Evolutionary conservation across 2,113 vertebrate species (phyloP), one percentile per base, ranked within the genome.

Genomic region (Noturus placidus): DNA sequence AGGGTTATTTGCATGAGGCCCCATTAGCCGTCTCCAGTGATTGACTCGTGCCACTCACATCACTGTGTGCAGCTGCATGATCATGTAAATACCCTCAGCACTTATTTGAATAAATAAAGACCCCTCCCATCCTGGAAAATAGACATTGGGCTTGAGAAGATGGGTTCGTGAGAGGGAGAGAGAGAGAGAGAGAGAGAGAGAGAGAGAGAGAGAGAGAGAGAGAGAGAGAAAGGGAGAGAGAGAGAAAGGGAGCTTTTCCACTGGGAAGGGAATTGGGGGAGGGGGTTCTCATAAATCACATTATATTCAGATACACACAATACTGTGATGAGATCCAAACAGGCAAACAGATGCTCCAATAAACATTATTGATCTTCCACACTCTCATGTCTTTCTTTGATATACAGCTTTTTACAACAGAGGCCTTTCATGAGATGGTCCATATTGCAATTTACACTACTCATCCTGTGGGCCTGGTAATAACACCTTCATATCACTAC

Each of bases 51-150:
- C 84, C 83, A 79, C 22, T 88, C 89, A 88, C 78, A 83, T 85
- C 77, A 86, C 17, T 52, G 54, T 65, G 57, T 83, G 63, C 86
- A 89, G 86, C 86, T 89, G 86, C 78, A 89, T 79, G 2, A 72
- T 57, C 63, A 87, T 88, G 77, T 84, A 90, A 88, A 87, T 87
- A 77, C 6, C 54, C 42, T 17, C 30, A 20, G 25, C 54, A 50
- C 87, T 91, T 57, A 91, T 94, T 94, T 93, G 88, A 94, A 94
- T 94, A 91, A 93, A 94, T 94, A 91, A 92, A 92, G 86, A 90
- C 87, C 89, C 87, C 90, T 88, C 92, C 89, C 92, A 91, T 57
- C 74, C 85, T n/a, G 88, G 90, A 91, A 90, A 90, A 88, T 35
- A 86, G 67, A 90, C 90, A 79, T 89, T 86, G 88, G 89, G 91